Conservation (phyloP, 2,113 vertebrate species). For the Triplophysa dalaica region DNA sequence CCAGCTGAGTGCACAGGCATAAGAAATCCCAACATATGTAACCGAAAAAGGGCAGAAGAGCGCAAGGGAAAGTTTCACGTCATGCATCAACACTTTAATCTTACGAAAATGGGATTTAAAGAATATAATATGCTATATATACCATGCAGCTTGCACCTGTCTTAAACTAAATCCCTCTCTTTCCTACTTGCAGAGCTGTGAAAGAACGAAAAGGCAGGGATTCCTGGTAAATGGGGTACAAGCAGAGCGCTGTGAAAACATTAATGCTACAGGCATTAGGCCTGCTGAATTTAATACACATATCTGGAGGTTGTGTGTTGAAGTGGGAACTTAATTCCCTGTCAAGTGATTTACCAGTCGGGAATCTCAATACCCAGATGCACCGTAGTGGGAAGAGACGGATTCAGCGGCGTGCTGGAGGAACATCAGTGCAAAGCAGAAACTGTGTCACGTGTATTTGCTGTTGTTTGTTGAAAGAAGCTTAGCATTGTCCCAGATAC, state of each 20-base stretch:
- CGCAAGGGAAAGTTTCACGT: constrained; percentile 46
- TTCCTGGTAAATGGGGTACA: constrained; percentile 11
- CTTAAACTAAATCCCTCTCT: not conserved
- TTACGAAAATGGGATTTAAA: constrained; percentile 62
- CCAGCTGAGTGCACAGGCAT: constrained; percentile 37
- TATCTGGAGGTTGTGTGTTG: constrained; percentile 60
- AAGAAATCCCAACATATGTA: constrained; percentile 38
- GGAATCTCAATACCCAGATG: constrained; percentile 61
- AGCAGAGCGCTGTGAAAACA: constrained; percentile 36
- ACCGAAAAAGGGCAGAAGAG: constrained; percentile 18
- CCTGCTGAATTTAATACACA: constrained; percentile 58
- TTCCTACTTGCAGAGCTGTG: constrained; percentile 23
- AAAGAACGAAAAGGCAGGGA: constrained; percentile 6
- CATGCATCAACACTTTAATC: constrained; percentile 59
- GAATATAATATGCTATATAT: constrained; percentile 11
- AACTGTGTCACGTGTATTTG: constrained; percentile 38
- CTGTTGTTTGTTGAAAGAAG: constrained; percentile 13
- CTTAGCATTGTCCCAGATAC: constrained; percentile 31
- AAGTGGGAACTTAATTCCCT: constrained; percentile 58
- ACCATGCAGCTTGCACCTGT: not conserved
- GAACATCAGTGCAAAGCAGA: constrained; percentile 20
- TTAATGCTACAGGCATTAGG: constrained; percentile 44
- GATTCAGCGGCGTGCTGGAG: constrained; percentile 32
- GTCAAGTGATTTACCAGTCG: constrained; percentile 55
- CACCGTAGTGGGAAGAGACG: constrained; percentile 49